phyloP scores from a whole-genome alignment of 2,113 vertebrate genomes.

The Alligator sinensis region DNA sequence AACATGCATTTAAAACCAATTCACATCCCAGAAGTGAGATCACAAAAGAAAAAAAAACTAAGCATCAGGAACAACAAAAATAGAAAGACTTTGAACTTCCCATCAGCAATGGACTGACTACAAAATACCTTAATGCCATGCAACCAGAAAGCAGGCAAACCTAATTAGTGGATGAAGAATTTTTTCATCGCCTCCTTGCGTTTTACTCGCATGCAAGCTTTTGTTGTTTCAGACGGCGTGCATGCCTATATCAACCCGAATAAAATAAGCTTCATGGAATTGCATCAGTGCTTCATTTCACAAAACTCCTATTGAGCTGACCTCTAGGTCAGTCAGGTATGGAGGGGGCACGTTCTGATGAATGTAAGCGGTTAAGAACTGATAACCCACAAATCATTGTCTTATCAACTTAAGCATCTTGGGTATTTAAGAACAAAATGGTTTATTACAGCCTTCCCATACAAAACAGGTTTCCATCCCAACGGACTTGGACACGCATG shows the following conservation, averaged over 20 bases:
- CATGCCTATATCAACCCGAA: neutral
- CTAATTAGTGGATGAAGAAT: neutral
- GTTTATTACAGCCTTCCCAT: no score
- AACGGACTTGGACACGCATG: no score
- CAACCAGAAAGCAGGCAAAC: no score
- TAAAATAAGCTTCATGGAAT: neutral
- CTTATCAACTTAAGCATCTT: no score
- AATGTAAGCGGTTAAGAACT: no score
- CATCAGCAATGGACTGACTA: neutral
- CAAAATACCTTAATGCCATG: neutral
- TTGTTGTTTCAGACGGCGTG: fast-evolving
- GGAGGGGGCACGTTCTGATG: no score
- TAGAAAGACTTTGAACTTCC: fast-evolving
- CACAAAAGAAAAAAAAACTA: neutral
- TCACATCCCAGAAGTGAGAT: neutral
- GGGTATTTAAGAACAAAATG: no score
- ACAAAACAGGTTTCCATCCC: no score
- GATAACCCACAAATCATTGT: no score
- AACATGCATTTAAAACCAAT: fast-evolving
- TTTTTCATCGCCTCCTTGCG: fast-evolving
- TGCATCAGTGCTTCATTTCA: neutral
- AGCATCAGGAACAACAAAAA: neutral
- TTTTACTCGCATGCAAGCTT: fast-evolving
- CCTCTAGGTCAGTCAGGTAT: no score
- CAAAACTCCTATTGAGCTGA: neutral